These are phyloP conservation scores for Sebastes kiyomatsui DNA, from an alignment of 2,797 vertebrate species.

Conservation along the genomic window DNA sequence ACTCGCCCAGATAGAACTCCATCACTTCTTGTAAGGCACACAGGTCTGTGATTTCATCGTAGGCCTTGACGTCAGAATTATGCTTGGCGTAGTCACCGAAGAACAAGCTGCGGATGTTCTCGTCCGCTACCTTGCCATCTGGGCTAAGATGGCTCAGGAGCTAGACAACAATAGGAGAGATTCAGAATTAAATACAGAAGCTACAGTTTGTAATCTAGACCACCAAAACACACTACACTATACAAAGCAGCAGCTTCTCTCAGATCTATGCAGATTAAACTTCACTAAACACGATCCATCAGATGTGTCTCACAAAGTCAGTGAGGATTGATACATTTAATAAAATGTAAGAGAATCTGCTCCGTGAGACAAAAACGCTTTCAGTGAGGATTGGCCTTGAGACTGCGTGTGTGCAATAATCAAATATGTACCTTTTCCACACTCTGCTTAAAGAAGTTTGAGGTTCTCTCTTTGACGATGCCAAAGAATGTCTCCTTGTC, in stretches of 20 bases:
- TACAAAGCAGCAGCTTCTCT: background rate
- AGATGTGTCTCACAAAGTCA: background rate
- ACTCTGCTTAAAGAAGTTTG: conserved; percentile 86
- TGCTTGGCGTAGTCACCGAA: conserved; percentile 91
- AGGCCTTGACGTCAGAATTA: conserved; percentile 80
- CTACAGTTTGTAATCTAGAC: background rate
- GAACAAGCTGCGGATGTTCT: conserved; percentile 89
- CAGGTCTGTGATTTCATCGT: conserved; percentile 91
- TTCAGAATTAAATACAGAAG: conserved; percentile 36
- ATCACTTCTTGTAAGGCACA: conserved; percentile 83
- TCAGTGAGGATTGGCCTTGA: background rate
- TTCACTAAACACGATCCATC: background rate
- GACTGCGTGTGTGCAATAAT: background rate
- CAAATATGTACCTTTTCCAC: conserved; percentile 85
- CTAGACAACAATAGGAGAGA: conserved; percentile 65
- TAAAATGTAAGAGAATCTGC: background rate
- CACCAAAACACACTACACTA: background rate
- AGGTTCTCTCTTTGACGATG: conserved; percentile 88
- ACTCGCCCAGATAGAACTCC: conserved; percentile 92
- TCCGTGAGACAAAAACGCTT: background rate
- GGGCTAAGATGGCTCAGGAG: conserved; percentile 87
- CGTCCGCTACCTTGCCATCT: conserved; percentile 85
- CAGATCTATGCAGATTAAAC: too few species aligned
- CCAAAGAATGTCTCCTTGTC: conserved; percentile 90
- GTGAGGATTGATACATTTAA: background rate